Base-by-base conservation (phyloP, 2,113 vertebrate species). In the Erinaceus europaeus region DNA sequence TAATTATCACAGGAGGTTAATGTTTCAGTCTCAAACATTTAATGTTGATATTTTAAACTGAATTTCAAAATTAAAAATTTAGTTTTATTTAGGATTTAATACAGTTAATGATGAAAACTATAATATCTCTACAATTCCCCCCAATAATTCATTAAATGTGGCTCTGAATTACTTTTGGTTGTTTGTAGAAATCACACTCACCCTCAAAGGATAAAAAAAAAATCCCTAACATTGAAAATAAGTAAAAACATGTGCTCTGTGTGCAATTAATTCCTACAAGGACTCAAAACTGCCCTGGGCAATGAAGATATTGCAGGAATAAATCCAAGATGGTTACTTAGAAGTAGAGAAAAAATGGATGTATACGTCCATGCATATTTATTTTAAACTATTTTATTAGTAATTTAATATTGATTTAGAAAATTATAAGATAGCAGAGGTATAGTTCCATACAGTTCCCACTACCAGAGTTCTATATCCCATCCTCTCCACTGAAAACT, bases 261-360 rank as follows among this genome's bases (percentile, higher is more conserved):
- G 64, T 6, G 25, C 32, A 76, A 46, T 42, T 76, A 81, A 87
- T 69, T 90, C 34, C 69, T 77, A 23, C 6, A 62, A 72, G 69
- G 44, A 50, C 57, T 57, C 2, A 1, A 81, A 80, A 88, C 20
- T 57, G 25, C 74, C 83, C 20, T 72, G 50, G 32, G 74, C 34
- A 81, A 82, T 67, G 62, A 87, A 88, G 29, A 80, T 77, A 68
- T n/a, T 77, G 20, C 20, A 42, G 15, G 34, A 91, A 73, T 68
- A 90, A 90, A 81, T 81, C 69, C 62, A 84, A 91, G 27, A 68
- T 50, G 29, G 90, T 84, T 74, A 68, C 73, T 90, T 29, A 81
- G 73, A 89, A 89, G 55, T 72, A 46, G 36, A 38, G n/a, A 61
- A 81, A 93, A 75, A 68, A 20, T 88, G 52, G 38, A 80, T 59